Conservation (phyloP, 2,113 vertebrate species). For the Poeciliopsis retropinna region DNA sequence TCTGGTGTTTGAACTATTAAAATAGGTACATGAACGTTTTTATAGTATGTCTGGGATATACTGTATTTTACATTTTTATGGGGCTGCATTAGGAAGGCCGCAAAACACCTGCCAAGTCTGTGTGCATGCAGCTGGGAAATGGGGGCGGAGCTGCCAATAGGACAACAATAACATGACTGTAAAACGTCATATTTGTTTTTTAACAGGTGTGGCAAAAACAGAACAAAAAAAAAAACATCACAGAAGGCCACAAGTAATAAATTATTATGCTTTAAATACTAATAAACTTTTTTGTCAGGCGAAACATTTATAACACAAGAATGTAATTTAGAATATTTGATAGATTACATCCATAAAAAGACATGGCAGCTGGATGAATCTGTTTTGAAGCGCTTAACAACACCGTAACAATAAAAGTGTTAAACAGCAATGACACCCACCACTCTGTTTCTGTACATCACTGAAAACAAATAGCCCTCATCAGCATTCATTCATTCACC, state of each 20-base stretch:
- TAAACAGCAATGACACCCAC: conserved; percentile 63
- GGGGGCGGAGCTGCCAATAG: no score
- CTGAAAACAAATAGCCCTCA: conserved; percentile 75
- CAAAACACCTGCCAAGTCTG: no score
- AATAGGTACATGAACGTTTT: no score
- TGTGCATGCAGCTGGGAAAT: no score
- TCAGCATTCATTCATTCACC: conserved; percentile 71
- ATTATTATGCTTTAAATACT: conserved; percentile 4
- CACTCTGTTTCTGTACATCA: conserved; percentile 67
- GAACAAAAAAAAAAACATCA: background rate
- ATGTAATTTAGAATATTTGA: conserved; percentile 56
- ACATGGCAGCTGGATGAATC: conserved; percentile 67
- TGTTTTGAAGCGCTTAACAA: conserved; percentile 66
- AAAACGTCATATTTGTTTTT: background rate
- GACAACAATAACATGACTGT: background rate
- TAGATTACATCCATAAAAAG: conserved; percentile 42
- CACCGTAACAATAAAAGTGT: conserved; percentile 72
- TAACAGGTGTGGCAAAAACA: background rate
- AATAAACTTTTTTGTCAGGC: conserved; percentile 39
- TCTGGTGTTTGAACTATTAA: no score
- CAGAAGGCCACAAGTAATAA: conserved; percentile 13
- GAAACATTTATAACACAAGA: conserved; percentile 34
- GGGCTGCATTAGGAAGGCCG: no score
- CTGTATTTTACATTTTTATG: no score
- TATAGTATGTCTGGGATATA: no score